These are phyloP conservation scores for Momotus momota DNA, from an alignment of 2,797 vertebrate genomes.

Conservation along the genomic window DNA sequence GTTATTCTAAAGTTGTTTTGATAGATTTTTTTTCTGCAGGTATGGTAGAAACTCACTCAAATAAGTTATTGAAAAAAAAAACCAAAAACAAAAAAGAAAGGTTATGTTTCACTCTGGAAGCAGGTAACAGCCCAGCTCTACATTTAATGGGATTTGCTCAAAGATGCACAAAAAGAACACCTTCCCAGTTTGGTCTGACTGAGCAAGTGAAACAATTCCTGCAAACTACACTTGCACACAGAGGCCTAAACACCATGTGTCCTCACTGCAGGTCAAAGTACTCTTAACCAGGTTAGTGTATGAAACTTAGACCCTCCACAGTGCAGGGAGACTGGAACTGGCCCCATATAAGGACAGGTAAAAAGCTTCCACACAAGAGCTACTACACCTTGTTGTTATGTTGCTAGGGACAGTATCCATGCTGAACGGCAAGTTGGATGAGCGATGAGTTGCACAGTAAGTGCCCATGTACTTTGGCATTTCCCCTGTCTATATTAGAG, in stretches of 20 bases:
- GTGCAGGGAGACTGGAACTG: rapidly evolving
- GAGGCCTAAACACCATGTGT: background rate
- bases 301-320: background rate
- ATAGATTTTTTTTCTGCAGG: background rate
- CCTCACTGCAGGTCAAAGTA: background rate
- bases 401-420: background rate
- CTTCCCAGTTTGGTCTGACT: background rate
- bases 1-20: background rate
- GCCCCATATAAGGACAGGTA: background rate
- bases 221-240: background rate
- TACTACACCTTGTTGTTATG: background rate
- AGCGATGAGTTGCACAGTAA: too few relatives aligned
- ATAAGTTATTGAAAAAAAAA: background rate
- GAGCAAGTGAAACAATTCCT: background rate
- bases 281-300: background rate
- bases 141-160: background rate
- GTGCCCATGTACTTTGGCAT: too few relatives aligned
- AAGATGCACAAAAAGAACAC: background rate
- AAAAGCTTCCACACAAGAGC: background rate
- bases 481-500: background rate
- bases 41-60: background rate
- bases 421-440: background rate
- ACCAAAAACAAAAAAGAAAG: too few relatives aligned
- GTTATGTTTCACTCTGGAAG: background rate
- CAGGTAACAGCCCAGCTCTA: background rate